phyloP scores from a whole-genome alignment of 2,113 vertebrate genomes.

The Callaeas wilsoni region DNA sequence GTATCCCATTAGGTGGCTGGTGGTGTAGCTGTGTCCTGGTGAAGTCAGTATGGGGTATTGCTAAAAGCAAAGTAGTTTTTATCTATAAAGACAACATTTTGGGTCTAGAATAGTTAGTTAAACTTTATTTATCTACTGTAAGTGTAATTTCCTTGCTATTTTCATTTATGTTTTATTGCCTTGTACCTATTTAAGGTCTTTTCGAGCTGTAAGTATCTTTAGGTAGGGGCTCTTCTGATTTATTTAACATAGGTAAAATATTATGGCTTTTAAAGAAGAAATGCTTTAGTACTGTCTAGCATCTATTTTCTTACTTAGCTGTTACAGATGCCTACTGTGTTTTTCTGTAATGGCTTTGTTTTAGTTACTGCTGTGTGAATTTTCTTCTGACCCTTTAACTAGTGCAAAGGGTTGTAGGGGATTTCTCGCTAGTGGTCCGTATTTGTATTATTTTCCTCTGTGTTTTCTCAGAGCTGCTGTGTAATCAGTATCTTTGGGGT shows the following conservation, averaged over 20 bases:
- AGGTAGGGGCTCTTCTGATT: rapidly evolving
- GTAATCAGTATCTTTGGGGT: neutral
- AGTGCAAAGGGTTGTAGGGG: too few relatives aligned
- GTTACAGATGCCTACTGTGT: rapidly evolving
- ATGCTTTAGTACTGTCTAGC: rapidly evolving
- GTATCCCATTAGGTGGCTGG: rapidly evolving
- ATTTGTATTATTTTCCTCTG: neutral
- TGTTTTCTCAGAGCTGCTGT: neutral
- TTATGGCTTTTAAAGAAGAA: neutral
- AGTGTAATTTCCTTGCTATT: rapidly evolving
- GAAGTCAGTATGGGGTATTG: rapidly evolving
- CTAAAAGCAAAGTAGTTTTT: rapidly evolving
- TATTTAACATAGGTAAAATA: neutral
- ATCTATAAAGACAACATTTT: rapidly evolving
- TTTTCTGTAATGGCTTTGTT: neutral
- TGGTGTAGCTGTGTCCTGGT: neutral
- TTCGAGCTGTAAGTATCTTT: rapidly evolving
- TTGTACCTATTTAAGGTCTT: rapidly evolving
- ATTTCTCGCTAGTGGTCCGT: neutral
- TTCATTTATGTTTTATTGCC: rapidly evolving
- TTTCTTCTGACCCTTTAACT: neutral
- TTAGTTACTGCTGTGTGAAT: neutral
- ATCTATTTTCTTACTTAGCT: neutral
- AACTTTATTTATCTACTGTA: rapidly evolving
- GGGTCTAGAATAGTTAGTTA: rapidly evolving